These are phyloP conservation scores for Drosophila azteca DNA, from an alignment of 1,140 invertebrate species.

Conservation along the genomic window DNA sequence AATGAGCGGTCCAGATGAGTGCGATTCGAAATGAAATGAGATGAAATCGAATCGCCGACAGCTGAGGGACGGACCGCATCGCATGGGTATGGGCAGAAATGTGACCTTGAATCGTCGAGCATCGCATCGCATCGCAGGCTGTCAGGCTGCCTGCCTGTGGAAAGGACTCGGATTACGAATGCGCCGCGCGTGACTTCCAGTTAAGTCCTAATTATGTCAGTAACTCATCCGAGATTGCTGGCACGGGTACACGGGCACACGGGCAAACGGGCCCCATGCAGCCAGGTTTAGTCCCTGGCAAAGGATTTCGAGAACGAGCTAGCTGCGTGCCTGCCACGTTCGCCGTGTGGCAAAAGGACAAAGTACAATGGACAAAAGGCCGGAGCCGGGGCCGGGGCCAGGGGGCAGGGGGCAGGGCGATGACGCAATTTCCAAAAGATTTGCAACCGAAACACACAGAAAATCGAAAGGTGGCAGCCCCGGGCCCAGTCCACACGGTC, in stretches of 20 bases:
- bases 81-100: constrained; percentile 16
- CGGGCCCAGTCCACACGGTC: constrained; percentile 13
- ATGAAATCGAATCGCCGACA: constrained; percentile 42
- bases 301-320: constrained; percentile 15
- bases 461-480: constrained; percentile 48
- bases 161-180: constrained; percentile 70
- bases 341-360: constrained; percentile 14
- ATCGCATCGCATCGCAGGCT: not conserved
- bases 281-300: too few species aligned
- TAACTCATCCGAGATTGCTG: constrained; percentile 74
- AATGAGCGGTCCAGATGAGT: constrained; percentile 26
- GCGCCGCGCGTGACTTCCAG: constrained; percentile 75
- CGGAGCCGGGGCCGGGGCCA: too few species aligned
- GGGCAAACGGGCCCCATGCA: constrained; percentile 10
- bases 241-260: constrained; percentile 13
- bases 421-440: constrained; percentile 75
- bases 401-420: constrained; percentile 37
- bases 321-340: constrained; percentile 73
- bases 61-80: constrained; percentile 28
- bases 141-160: not conserved
- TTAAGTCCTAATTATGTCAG: constrained; percentile 80
- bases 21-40: constrained; percentile 28
- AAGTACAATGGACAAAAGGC: too few species aligned
- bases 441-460: constrained; percentile 57
- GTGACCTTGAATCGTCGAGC: constrained; percentile 61